Evolutionary conservation across 2,113 vertebrate species (phyloP), one percentile per base, ranked within the genome.

Genomic region (Microcebus lehilahytsara): DNA sequence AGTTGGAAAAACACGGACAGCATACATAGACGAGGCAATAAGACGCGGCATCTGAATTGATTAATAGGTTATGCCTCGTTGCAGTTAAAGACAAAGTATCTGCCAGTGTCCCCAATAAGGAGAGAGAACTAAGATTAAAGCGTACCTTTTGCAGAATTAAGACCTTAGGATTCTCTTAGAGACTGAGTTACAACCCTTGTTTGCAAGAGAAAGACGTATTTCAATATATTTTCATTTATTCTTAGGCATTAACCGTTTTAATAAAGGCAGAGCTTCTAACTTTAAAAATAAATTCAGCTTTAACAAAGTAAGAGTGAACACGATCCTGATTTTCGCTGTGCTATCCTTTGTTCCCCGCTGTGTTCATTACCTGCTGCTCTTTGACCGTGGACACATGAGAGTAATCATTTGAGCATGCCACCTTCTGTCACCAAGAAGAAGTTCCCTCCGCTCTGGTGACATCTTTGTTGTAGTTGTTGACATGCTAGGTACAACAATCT

Each of bases 231-330:
- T 80, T 72, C 5, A 32, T 62, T 95, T 78, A 34, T 90, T 95
- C 51, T 40, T 81, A 34, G 51, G 53, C 16, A 96, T 11, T 37
- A 23, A 53, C 58, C 89, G 9, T 77, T 95, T 85, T 37, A 72
- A 91, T 69, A 71, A 87, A 96, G 42, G 49, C 42, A 80, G 69
- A 87, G 37, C 22, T 69, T 93, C 27, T 95, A 66, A 88, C 75
- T 80, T 90, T 85, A 88, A 95, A 85, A 84, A 81, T 81, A 95
- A 90, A 86, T 60, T 64, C 90, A 85, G 9, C 34, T 74, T 84
- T 87, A 86, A 84, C 64, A 95, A 94, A 96, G 12, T 69, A 60
- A 49, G 30, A n/a, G 32, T 86, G 66, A 77, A 90, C 37, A 64
- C 72, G 84, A 85, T 46, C 89, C 14, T 80, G 40, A 94, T 91